Percentiles rank a stretch among this genome's conserved stretches.
phyloP scores from a whole-genome alignment of 2,797 vertebrate species.

The Peromyscus nudipes region DNA sequence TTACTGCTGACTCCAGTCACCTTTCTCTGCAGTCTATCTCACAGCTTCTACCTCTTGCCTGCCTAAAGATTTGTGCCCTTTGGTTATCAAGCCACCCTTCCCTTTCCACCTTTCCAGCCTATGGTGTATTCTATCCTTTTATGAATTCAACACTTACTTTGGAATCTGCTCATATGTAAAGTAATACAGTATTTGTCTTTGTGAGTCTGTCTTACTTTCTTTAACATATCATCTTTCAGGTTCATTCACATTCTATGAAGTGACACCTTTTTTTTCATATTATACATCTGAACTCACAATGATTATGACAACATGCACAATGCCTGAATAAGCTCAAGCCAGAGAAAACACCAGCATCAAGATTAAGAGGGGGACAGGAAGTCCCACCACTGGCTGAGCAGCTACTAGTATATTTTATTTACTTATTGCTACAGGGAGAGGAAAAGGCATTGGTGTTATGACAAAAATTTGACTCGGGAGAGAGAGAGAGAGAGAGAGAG shows the following conservation, averaged over 20 bases:
- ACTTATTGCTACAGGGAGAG: neutral
- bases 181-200: neutral
- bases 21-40: neutral
- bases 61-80: neutral
- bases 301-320: neutral
- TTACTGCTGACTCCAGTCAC: neutral
- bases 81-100: neutral
- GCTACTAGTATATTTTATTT: neutral
- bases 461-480: too few relatives aligned
- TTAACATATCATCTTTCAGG: neutral
- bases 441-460: too few relatives aligned
- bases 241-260: too few relatives aligned
- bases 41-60: too few relatives aligned
- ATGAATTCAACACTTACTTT: neutral
- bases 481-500: neutral
- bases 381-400: neutral
- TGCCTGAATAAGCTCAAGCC: neutral
- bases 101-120: neutral
- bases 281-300: neutral
- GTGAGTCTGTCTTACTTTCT: neutral
- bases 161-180: neutral
- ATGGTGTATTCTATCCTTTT: neutral
- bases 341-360: neutral
- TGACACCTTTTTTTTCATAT: neutral
- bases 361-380: neutral